Base-by-base conservation (phyloP, 2,113 vertebrate species). In the Grammomys dolichurus region DNA sequence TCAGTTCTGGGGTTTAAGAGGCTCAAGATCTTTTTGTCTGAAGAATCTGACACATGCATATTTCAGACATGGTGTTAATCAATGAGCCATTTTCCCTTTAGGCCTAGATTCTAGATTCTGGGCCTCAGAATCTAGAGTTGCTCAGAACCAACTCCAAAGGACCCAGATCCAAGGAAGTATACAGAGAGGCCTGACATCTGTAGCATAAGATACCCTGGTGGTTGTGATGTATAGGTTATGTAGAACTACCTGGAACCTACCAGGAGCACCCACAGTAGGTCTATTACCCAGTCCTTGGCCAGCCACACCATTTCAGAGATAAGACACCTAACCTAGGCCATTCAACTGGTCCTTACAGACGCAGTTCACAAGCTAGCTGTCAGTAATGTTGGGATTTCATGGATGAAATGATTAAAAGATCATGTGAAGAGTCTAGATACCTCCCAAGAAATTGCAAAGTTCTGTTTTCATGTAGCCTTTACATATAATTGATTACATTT, bases 291-390 rank as follows among this genome's bases (percentile, higher is more conserved):
- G 31, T 1, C 60, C 17, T 85, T 33, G 8, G 17, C 40, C 1
- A 0, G 2, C 8, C 36, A n/a, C 5, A 13, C 19, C 36, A 16
- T 26, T 26, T 43, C 88, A 43, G 73, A 58, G 43, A 20, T 0
- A 5, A 20, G 1, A 51, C 9, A 24, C 5, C 56, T 20, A 0
- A 20, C 56, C n/a, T 11, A 1, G 17, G 7, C 16, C 0, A 4
- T 51, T 20, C 22, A 7, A 17, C n/a, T 0, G 0, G 17, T 20
- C 48, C 22, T 26, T 36, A 46, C 12, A 28, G 65, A 36, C 7
- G 1, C 26, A 24, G 0, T 5, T 58, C 0, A 2, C 46, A 75
- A 73, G 81, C 36, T 51, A 22, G 3, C 2, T n/a, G 9, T 11
- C 5, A 60, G 48, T 9, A 24, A 54, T 19, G 28, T 46, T 10